Evolutionary conservation across 37 sponge, comb jelly and placozoan species (phyloP), one percentile per base, ranked within the genome.

Genomic region (Amphimedon queenslandica): DNA sequence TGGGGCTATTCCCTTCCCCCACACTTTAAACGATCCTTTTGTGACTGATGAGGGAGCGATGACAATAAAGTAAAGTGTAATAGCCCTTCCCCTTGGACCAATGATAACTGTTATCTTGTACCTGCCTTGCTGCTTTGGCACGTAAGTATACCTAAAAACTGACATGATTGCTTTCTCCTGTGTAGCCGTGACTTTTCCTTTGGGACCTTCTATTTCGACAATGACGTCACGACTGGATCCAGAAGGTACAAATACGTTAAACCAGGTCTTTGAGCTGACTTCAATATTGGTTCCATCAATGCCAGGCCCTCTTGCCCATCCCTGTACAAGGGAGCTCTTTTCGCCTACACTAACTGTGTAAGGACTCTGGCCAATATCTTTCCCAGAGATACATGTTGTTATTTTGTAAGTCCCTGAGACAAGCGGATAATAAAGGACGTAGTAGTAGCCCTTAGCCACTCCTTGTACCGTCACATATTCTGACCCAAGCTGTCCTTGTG

Each of bases 231-330:
- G 82, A 1, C 99, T 95, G 32, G 99, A 93, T 25, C 5, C 27
- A 37, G 87, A 81, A 13, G 83, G 76, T 2, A 88, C 83, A 80
- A 82, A 72, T 23, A 94, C 96, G 64, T 79, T 77, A 36, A 94
- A 94, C 68, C 76, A 78, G 28, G 87, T 87, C 42, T 78, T 85
- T 31, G 83, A 74, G 5, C 87, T 86, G 16, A 88, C 84, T n/a
- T 82, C 73, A 1, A 89, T 69, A 31, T 79, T 84, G n/a, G 37
- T 79, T 18, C 84, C 84, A 28, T 94, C 94, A 8, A 98, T 33
- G 1, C 99, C 99, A 66, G 92, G 92, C 21, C 99, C 99, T 41
- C 75, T 81, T 13, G 90, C 99, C 16, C 77, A 61, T 38, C 90
- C 88, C 64, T 97, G 90, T 66, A 69, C 77, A 37, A 92, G 89